Base-by-base conservation (phyloP, 1,140 invertebrate genomes). In the Heliconius nattereri region DNA sequence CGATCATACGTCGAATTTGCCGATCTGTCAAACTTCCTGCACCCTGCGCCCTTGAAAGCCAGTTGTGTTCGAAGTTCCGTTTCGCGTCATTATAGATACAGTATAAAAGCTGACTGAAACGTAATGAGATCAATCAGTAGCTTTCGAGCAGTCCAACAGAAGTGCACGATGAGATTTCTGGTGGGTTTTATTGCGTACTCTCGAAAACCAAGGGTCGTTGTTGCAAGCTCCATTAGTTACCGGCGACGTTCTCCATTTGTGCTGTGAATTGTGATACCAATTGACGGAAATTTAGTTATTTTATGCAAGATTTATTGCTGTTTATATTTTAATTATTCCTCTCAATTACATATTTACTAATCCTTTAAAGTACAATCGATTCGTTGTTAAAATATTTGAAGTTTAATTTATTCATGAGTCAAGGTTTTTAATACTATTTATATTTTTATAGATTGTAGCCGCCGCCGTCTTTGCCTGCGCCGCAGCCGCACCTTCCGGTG, bases 401-500 rank as follows among this genome's bases (percentile, higher is more conserved):
- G n/a, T 29, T 29, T 29, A 29, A 29, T 29, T 29, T 29, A 29
- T 29, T 29, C 29, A 29, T 29, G 29, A 29, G 29, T 29, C 29
- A 29, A 29, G 29, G 45, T 49, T 19, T 19, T 16, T 49, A 49
- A 49, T 19, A 49, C 13, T 49, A 49, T 16, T 49, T 49, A 49
- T 6, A 49, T 49, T 49, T 13, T 19, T 9, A 60, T 26, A 60
- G 57, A 60, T 60, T 60, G 57, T 60, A 60, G 57, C 57, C 57
- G 57, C 23, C 57, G 57, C 57, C 57, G 57, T 60, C 57, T 60
- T 60, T 23, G 57, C 57, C 57, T 60, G 57, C 57, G 57, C 57
- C 57, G 57, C 57, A 60, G 57, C 57, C 23, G 57, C 57, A 26
- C 57, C 88, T 54, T 87, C 88, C 57, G 85, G 87, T 71, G 81